A percentile compares a stretch with the other conserved stretches of the same genome.
Conservation (phyloP, 2,888 invertebrate genomes). For the Parnassius apollo region DNA sequence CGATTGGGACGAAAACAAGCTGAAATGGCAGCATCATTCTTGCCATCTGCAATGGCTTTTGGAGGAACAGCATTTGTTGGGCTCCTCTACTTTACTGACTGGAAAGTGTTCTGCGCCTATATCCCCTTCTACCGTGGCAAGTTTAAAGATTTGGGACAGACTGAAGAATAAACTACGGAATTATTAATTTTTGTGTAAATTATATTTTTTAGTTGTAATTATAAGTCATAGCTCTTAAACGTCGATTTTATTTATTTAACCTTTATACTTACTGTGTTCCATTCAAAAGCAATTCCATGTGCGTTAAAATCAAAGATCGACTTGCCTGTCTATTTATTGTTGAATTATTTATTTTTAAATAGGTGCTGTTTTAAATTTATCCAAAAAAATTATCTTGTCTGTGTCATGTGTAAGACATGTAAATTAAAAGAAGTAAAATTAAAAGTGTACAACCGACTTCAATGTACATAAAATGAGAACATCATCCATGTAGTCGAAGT, state of each 20-base stretch:
- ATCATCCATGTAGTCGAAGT: too few species aligned
- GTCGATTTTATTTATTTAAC: conserved; percentile 21
- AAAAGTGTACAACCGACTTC: too few species aligned
- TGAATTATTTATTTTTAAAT: too few species aligned
- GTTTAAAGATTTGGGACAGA: conserved; percentile 75
- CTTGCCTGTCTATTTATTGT: too few species aligned
- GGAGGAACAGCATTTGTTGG: conserved; percentile 83
- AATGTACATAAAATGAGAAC: too few species aligned
- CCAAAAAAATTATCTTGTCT: too few species aligned
- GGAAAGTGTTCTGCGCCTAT: conserved; percentile 86
- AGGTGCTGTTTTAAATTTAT: too few species aligned
- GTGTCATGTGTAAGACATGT: too few species aligned
- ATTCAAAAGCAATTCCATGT: too few species aligned
- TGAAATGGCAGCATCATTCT: conserved; percentile 74
- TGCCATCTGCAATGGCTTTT: conserved; percentile 82
- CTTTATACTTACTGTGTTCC: neutral
- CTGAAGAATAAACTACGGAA: conserved; percentile 42
- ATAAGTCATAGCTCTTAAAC: conserved; percentile 34
- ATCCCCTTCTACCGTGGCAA: conserved; percentile 89
- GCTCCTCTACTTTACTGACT: conserved; percentile 88
- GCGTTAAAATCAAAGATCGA: too few species aligned
- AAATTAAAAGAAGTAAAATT: too few species aligned
- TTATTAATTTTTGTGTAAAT: conserved; percentile 35
- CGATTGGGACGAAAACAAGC: conserved; percentile 83
- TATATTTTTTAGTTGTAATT: conserved; percentile 37